phyloP scores from a whole-genome alignment of 1,140 invertebrate species.

The Drosophila mayri region DNA sequence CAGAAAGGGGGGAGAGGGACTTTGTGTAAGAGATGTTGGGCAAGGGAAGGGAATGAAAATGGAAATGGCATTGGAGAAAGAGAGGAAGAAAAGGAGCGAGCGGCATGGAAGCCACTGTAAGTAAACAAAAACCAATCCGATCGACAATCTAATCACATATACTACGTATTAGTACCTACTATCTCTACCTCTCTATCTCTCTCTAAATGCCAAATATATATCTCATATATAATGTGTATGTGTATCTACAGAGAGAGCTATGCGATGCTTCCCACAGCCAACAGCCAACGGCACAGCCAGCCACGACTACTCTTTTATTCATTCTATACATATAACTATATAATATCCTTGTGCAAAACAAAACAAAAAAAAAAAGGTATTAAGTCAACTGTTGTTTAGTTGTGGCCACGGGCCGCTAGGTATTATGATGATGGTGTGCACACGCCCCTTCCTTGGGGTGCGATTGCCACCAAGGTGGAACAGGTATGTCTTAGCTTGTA shows the following conservation, averaged over 20 bases:
- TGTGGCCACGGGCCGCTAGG: constrained; percentile 27
- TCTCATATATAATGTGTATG: constrained; percentile 50
- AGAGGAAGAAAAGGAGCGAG: constrained; percentile 52
- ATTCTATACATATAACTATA: constrained; percentile 16
- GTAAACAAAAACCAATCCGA: constrained; percentile 64
- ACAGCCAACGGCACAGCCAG: constrained; percentile 41
- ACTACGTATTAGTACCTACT: constrained; percentile 72
- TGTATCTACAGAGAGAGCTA: constrained; percentile 61
- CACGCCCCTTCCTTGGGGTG: constrained; percentile 37
- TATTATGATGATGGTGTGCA: constrained; percentile 31
- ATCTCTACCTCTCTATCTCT: constrained; percentile 68
- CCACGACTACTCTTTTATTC: constrained; percentile 29
- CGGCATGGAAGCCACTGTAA: constrained; percentile 80
- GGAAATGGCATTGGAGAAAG: constrained; percentile 44
- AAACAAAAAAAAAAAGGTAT: constrained; percentile 34
- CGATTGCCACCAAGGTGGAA: constrained; percentile 5
- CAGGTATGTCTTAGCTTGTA: constrained; percentile 77
- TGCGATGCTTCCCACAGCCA: constrained; percentile 53
- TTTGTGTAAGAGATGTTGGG: constrained; percentile 21
- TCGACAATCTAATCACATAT: constrained; percentile 68
- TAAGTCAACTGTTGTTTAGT: constrained; percentile 78
- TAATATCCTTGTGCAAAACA: constrained; percentile 32
- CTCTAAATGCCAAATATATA: constrained; percentile 64
- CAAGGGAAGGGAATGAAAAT: not conserved
- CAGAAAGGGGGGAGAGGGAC: not conserved